Evolutionary conservation across 2,113 vertebrate species (phyloP).

Genomic region (Equus quagga): DNA sequence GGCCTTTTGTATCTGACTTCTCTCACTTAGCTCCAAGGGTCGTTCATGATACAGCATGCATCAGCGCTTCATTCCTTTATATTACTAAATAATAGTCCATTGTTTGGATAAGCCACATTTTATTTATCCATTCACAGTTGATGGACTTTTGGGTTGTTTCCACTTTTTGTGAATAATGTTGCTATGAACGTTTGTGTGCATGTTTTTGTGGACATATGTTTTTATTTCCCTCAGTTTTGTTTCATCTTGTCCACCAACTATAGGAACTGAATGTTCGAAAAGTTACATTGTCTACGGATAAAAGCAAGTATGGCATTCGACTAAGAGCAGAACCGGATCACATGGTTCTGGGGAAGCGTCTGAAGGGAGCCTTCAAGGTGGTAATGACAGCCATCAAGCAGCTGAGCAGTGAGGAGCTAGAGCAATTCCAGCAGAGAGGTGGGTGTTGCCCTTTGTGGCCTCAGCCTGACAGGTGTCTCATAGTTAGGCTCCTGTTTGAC

Average conservation of each 20-base stretch:
- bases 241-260: background rate
- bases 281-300: constrained; percentile 95
- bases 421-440: constrained; percentile 95
- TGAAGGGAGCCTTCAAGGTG: constrained; percentile 96
- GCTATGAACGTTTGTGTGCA: background rate
- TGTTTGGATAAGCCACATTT: background rate
- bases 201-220: background rate
- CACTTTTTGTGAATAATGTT: background rate
- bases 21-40: background rate
- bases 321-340: constrained; percentile 97
- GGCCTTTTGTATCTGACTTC: background rate
- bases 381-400: constrained; percentile 94
- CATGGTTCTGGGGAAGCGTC: constrained; percentile 97
- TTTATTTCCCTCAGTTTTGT: background rate
- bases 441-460: background rate
- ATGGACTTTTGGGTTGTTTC: background rate
- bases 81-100: background rate
- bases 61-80: background rate
- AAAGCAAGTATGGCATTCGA: constrained; percentile 94
- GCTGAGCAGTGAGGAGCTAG: constrained; percentile 93
- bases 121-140: background rate
- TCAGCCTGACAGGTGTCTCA: accelerated
- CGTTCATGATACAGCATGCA: background rate
- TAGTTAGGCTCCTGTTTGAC: background rate
- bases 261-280: constrained; percentile 97